These are phyloP conservation scores for Sphaerophoria rueppellii DNA, from an alignment of 2,888 invertebrate genomes.

Conservation along the genomic window DNA sequence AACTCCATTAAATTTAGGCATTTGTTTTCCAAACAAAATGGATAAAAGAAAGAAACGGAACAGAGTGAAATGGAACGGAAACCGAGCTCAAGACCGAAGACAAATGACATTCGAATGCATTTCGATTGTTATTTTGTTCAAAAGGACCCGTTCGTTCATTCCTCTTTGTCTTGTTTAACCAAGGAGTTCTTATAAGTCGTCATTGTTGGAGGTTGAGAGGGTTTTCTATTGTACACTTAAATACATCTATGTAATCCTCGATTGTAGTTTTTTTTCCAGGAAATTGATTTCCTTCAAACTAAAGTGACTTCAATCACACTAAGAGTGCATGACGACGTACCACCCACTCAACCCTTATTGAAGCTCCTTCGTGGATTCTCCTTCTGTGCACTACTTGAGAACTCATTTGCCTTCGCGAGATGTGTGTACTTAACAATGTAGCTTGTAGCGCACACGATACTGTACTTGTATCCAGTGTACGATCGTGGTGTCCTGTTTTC, in stretches of 20 bases:
- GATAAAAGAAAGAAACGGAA: too few relatives aligned
- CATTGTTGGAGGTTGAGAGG: neutral
- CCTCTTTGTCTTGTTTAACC: neutral
- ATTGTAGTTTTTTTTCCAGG: conserved; percentile 52
- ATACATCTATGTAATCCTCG: conserved; percentile 43
- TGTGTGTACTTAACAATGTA: conserved; percentile 11
- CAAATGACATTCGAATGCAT: conserved; percentile 45
- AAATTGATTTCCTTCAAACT: conserved; percentile 70
- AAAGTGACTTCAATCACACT: conserved; percentile 50
- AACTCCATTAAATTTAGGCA: conserved; percentile 42
- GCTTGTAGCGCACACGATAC: neutral
- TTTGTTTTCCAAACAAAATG: neutral
- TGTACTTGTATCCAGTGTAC: neutral
- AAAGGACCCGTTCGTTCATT: neutral
- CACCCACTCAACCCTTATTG: neutral
- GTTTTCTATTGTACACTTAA: conserved; percentile 29
- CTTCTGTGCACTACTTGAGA: conserved; percentile 19
- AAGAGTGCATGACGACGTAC: neutral
- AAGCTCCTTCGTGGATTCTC: neutral
- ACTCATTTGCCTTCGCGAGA: conserved; percentile 68
- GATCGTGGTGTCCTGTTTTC: conserved; percentile 8
- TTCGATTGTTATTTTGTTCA: conserved; percentile 41
- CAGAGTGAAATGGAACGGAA: neutral
- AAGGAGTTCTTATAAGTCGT: conserved; percentile 2
- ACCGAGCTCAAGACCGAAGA: conserved; percentile 30